phyloP scores from a whole-genome alignment of 2,113 vertebrate species.

The Fregetta grallaria region DNA sequence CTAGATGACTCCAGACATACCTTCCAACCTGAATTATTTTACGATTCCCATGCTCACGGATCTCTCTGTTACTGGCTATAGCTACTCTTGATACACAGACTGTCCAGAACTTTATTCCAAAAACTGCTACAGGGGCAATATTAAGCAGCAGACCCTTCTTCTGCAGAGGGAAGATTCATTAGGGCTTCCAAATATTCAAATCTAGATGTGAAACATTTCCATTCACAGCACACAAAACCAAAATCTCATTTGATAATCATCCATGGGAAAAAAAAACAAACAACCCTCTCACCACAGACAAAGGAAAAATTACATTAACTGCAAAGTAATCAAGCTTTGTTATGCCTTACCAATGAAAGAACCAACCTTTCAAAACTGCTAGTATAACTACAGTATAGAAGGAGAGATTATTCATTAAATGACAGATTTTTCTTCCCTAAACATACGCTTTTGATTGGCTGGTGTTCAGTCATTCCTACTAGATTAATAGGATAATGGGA shows the following conservation, averaged over 20 bases:
- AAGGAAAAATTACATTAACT: not conserved
- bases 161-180: not conserved
- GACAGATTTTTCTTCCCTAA: not conserved
- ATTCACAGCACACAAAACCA: not conserved
- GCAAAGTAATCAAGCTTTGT: not conserved
- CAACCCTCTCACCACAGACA: not conserved
- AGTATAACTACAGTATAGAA: not conserved
- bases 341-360: not conserved
- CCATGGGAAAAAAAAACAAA: accelerated
- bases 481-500: not conserved
- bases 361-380: not conserved
- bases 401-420: not conserved
- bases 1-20: not conserved
- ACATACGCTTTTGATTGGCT: not conserved
- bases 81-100: not conserved
- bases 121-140: not conserved
- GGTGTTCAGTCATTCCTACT: not conserved
- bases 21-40: not conserved
- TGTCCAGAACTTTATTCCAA: not conserved
- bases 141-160: not conserved
- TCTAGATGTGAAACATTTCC: not conserved
- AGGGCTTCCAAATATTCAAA: not conserved
- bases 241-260: not conserved
- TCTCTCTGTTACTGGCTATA: not conserved
- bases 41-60: not conserved